phyloP scores from a whole-genome alignment of 2,888 invertebrate species.

The Ceratothoa steindachneri region DNA sequence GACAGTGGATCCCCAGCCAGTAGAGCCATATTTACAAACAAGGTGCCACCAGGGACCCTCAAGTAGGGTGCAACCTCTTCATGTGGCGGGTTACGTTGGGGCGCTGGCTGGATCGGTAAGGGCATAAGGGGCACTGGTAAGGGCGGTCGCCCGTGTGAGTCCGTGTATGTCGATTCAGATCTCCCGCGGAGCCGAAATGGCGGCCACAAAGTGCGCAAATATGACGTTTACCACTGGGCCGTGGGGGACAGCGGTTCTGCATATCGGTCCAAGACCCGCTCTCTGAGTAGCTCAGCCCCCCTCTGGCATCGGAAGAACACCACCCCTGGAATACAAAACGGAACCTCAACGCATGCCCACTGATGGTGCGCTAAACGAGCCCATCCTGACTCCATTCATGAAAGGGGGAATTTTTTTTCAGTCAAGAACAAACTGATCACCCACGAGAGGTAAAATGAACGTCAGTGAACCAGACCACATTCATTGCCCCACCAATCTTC shows the following conservation, averaged over 20 bases:
- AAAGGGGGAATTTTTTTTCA: no score
- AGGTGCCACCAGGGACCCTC: neutral
- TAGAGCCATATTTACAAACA: no score
- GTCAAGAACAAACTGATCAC: no score
- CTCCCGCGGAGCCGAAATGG: slow-evolving; percentile 35
- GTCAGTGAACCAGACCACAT: no score
- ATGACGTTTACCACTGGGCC: neutral
- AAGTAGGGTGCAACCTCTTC: neutral
- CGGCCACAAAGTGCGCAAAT: slow-evolving; percentile 36
- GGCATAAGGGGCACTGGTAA: slow-evolving; percentile 37
- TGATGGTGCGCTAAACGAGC: no score
- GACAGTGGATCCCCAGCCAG: neutral
- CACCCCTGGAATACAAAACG: neutral
- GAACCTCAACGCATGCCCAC: neutral
- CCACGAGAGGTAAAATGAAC: no score
- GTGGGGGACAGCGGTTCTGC: no score
- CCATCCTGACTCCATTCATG: no score
- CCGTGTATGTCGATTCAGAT: slow-evolving; percentile 36
- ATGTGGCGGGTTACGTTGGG: slow-evolving; percentile 37
- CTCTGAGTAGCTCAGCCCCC: no score
- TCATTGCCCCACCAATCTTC: no score
- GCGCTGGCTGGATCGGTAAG: slow-evolving; percentile 38
- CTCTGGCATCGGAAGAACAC: neutral
- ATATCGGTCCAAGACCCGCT: no score
- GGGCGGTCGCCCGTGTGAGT: slow-evolving; percentile 42